These are phyloP conservation scores for Hippoglossus hippoglossus DNA, from an alignment of 2,797 vertebrate species.

Conservation along the genomic window DNA sequence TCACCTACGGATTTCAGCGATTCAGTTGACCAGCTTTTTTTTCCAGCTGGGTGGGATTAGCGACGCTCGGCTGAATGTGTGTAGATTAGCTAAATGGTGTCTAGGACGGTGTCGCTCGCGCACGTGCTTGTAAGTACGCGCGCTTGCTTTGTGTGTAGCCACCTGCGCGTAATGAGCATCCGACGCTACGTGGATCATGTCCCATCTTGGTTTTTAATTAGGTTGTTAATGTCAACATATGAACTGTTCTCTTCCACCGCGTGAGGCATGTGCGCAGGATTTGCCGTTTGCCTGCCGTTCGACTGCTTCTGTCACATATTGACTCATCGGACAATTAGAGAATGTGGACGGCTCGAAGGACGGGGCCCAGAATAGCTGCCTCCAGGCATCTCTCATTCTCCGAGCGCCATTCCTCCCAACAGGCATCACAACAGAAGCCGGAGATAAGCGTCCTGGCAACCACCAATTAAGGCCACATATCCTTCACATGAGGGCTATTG, in stretches of 20 bases:
- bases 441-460: slow-evolving; percentile 63
- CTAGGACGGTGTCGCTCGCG: neutral
- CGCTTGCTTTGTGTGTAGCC: slow-evolving; percentile 2
- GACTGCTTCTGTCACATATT: slow-evolving; percentile 62
- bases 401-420: slow-evolving; percentile 52
- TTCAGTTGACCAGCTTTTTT: slow-evolving; percentile 49
- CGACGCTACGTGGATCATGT: slow-evolving; percentile 63
- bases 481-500: slow-evolving; percentile 51
- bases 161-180: slow-evolving; percentile 57
- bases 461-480: slow-evolving; percentile 69
- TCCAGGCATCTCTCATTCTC: slow-evolving; percentile 48
- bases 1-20: slow-evolving; percentile 51
- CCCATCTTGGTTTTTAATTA: slow-evolving; percentile 76
- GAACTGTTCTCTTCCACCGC: slow-evolving; percentile 47
- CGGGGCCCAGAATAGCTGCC: slow-evolving; percentile 54
- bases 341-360: slow-evolving; percentile 55
- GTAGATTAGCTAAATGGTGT: slow-evolving; percentile 18
- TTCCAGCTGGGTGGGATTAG: slow-evolving; percentile 51
- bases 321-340: slow-evolving; percentile 68
- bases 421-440: slow-evolving; percentile 53
- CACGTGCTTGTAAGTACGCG: slow-evolving; percentile 4
- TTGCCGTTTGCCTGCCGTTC: slow-evolving; percentile 6
- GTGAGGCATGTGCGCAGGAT: slow-evolving; percentile 28
- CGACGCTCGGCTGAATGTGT: slow-evolving; percentile 19
- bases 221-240: slow-evolving; percentile 81